phyloP scores from a whole-genome alignment of 2,888 invertebrate genomes.

The Tiphia femorata region DNA sequence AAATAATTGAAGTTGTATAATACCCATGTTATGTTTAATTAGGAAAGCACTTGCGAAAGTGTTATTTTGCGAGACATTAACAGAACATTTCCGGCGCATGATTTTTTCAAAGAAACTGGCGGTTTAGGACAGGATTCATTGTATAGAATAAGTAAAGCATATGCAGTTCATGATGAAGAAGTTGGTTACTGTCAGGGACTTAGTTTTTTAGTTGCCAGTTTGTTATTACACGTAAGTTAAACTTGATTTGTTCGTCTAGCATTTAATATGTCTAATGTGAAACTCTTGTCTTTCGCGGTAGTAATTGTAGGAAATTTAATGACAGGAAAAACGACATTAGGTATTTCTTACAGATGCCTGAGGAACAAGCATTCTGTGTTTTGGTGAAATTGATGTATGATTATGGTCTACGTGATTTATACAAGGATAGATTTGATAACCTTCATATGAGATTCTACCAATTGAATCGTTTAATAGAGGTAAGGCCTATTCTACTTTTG shows the following conservation, averaged over 20 bases:
- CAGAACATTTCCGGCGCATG: slow-evolving; percentile 98
- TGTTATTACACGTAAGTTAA: slow-evolving; percentile 90
- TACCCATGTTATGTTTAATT: slow-evolving; percentile 11
- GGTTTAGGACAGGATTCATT: slow-evolving; percentile 96
- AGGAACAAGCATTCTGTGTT: slow-evolving; percentile 98
- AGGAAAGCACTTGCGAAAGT: slow-evolving; percentile 96
- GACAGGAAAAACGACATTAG: slow-evolving; percentile 21
- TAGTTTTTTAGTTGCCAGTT: slow-evolving; percentile 96
- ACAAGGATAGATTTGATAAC: slow-evolving; percentile 97
- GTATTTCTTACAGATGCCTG: slow-evolving; percentile 87
- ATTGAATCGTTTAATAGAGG: slow-evolving; percentile 92
- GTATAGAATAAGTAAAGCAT: slow-evolving; percentile 95
- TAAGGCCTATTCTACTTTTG: slow-evolving; percentile 62
- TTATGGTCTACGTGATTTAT: slow-evolving; percentile 93
- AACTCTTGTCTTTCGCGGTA: not conserved
- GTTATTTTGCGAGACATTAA: slow-evolving; percentile 97
- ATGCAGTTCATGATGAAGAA: slow-evolving; percentile 97
- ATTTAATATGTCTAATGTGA: too few relatives aligned
- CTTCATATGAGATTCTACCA: slow-evolving; percentile 96
- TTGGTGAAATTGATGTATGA: slow-evolving; percentile 97
- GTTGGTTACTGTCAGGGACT: slow-evolving; percentile 99
- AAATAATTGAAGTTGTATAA: not conserved
- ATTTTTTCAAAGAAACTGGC: slow-evolving; percentile 95
- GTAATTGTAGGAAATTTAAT: slow-evolving; percentile 18
- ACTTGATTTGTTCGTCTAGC: too few relatives aligned